Base-by-base conservation (phyloP, 1,140 invertebrate genomes). In the Papilio polytes region DNA sequence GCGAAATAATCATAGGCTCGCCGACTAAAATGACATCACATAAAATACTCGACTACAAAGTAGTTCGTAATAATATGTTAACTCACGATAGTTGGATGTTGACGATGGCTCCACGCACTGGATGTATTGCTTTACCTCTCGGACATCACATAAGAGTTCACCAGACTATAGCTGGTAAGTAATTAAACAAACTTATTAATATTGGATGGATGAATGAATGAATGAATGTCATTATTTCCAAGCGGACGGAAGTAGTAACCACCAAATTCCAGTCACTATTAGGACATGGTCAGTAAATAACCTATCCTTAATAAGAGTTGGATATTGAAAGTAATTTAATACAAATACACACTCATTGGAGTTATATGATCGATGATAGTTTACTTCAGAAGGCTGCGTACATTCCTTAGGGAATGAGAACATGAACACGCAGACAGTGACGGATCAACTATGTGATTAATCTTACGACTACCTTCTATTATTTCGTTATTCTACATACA, bases 121-220 rank as follows among this genome's bases (percentile, higher is more conserved):
- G 91, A 13, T 87, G 89, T 1, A 90, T 92, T 3, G 82, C 91
- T 18, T 89, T 94, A 2, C 93, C 93, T 1, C 56, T 94, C 3
- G 92, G 93, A 41, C 89, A 94, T 73, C 93, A 94, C 80, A 87
- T 94, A 0, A 80, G 91, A 8, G 85, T 92, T 3, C 93, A 93
- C 80, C 85, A 86, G 82, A 83, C 80, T 81, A 81, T 87, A 10
- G 81, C 85, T 59, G 91, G 91, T 92, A 74, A 87, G 81, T 80
- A 66, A 74, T 41, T 8, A 41, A 41, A 41, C 36, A 41, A 41
- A 8, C 36, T 41, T 41, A 41, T 7, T 8, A 41, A 41, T n/a
- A n/a, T n/a, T n/a, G n/a, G n/a, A n/a, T n/a, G n/a, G n/a, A n/a
- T n/a, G n/a, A n/a, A n/a, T n/a, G n/a, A n/a, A n/a, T n/a, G n/a